These are phyloP conservation scores for Enoplolaimus lenunculus DNA, from an alignment of 2,888 invertebrate genomes.

Conservation along the genomic window DNA sequence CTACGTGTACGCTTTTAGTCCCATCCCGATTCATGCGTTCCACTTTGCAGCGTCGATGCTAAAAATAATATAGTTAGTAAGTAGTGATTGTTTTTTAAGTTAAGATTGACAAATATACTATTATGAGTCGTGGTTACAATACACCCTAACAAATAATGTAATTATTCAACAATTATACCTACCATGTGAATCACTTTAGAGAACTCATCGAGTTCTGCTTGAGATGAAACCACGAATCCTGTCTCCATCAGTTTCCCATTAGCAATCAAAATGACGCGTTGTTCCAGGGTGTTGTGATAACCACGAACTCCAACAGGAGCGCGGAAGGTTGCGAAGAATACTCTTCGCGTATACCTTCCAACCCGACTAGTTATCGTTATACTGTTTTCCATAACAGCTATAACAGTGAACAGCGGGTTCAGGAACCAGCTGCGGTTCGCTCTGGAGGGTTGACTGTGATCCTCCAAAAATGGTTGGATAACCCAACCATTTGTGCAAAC, in stretches of 20 bases:
- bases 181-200: not conserved
- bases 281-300: not conserved
- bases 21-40: not conserved
- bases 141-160: not conserved
- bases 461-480: not conserved
- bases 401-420: not conserved
- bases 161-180: not conserved
- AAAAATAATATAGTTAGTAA: not conserved
- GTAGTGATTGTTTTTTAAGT: not conserved
- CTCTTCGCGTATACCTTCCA: not conserved
- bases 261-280: not conserved
- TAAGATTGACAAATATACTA: not conserved
- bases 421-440: not conserved
- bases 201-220: not conserved
- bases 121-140: not conserved
- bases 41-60: not conserved
- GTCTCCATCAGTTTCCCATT: not conserved
- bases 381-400: not conserved
- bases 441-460: not conserved
- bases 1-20: not conserved
- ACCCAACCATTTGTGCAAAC: not conserved
- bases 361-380: not conserved
- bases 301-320: not conserved
- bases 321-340: not conserved
- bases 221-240: not conserved